Percentiles rank a stretch among this genome's conserved stretches.
phyloP scores from a whole-genome alignment of 2,888 invertebrate species.

The Lydus trimaculatus region DNA sequence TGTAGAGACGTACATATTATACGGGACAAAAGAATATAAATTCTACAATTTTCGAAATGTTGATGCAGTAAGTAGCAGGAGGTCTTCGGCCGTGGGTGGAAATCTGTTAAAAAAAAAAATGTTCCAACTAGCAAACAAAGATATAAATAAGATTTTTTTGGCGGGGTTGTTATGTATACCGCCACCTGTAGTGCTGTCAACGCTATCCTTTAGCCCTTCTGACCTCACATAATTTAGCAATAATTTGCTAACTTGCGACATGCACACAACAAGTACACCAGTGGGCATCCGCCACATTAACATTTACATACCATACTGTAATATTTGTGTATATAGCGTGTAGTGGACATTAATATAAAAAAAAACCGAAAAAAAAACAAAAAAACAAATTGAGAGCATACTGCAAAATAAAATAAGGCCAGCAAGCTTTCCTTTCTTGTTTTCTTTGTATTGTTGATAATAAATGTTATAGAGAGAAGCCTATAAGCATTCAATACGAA shows the following conservation, averaged over 20 bases:
- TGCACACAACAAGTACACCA: constrained; percentile 37
- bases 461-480: no score
- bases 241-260: constrained; percentile 41
- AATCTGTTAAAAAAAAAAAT: background rate
- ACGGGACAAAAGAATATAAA: background rate
- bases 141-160: constrained; percentile 38
- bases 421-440: no score
- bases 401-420: no score
- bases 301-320: constrained; percentile 34
- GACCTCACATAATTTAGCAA: constrained; percentile 42
- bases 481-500: constrained; percentile 21
- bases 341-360: constrained; percentile 30
- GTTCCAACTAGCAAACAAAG: background rate
- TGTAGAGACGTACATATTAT: background rate
- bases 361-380: no score
- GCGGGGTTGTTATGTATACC: constrained; percentile 23
- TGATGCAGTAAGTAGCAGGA: constrained; percentile 1
- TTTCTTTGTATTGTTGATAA: no score
- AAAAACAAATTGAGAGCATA: no score
- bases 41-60: background rate
- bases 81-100: constrained; percentile 7
- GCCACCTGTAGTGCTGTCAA: constrained; percentile 43
- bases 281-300: constrained; percentile 29
- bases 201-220: constrained; percentile 36
- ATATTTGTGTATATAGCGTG: constrained; percentile 28